Evolutionary conservation across 2,797 vertebrate species (phyloP), one percentile per base, ranked within the genome.

Genomic region (Paguma larvata): DNA sequence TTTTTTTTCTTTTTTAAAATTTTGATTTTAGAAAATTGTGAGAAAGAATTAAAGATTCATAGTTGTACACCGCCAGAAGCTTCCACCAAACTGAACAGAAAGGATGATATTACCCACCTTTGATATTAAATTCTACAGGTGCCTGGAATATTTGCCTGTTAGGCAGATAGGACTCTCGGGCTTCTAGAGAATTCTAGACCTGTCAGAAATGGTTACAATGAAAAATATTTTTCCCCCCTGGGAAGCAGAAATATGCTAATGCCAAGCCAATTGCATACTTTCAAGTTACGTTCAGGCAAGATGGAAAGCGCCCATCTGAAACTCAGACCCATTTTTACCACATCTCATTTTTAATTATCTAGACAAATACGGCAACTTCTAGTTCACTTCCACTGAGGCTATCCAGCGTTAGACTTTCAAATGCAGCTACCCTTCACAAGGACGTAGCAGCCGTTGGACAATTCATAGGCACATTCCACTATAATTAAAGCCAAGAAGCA

Each of bases 141-240:
- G 23, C 38, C 27, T 11, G 84, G 41, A 80, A 30, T 73, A 59
- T 78, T 67, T 75, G 67, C 86, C 67, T 85, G 16, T 30, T 82
- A 46, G 38, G 23, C 51, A 83, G 80, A 53, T 30, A 90, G 38
- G 53, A 59, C n/a, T 25, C 51, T 11, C 51, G 1, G 83, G 68
- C 65, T 97, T 98, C 89, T 70, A 85, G 91, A 97, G 80, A 91
- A 94, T 79, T 91, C 91, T 96, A 78, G 93, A 79, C 87, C 87
- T 97, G 96, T 96, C 89, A 97, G 65, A 97, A 95, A 89, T 19
- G 32, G 90, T 85, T 90, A 85, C n/a, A 88, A 30, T 59, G 86
- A 85, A 93, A 85, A 72, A 18, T 23, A 56, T 12, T 30, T 23
- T 23, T 72, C 56, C 70, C 70, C 75, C 27, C 73, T 12, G 13